Evolutionary conservation across 2,113 vertebrate species (phyloP).

Genomic region (Psophia crepitans): DNA sequence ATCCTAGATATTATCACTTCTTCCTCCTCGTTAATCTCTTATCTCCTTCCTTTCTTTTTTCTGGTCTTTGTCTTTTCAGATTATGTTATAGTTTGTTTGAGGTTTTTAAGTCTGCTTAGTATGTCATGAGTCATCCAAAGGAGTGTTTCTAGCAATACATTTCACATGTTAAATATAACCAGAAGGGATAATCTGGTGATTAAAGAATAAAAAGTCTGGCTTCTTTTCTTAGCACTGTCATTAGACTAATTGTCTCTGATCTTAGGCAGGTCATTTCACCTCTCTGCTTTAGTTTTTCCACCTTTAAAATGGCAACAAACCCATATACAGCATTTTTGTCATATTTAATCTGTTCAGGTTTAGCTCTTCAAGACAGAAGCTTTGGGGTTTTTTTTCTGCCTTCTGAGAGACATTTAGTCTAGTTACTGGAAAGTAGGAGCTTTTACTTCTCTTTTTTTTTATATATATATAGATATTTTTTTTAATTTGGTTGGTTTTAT

Average conservation of each 20-base stretch:
- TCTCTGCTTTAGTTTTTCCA: slow-evolving; percentile 30
- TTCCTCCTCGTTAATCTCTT: slow-evolving; percentile 50
- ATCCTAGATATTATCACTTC: slow-evolving; percentile 55
- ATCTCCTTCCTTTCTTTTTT: slow-evolving; percentile 65
- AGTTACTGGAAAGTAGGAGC: not conserved
- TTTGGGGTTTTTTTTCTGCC: not conserved
- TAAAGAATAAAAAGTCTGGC: slow-evolving; percentile 66
- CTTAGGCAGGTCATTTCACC: slow-evolving; percentile 54
- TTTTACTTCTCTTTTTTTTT: too few species aligned
- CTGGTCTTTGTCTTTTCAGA: slow-evolving; percentile 60
- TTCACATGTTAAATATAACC: slow-evolving; percentile 67
- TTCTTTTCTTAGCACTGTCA: slow-evolving; percentile 43
- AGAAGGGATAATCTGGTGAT: slow-evolving; percentile 62
- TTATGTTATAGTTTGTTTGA: slow-evolving; percentile 62
- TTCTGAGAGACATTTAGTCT: not conserved
- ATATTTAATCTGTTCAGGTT: slow-evolving; percentile 1
- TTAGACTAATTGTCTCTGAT: slow-evolving; percentile 62
- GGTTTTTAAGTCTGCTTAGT: slow-evolving; percentile 57
- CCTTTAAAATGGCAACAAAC: slow-evolving; percentile 33
- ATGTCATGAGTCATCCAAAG: slow-evolving; percentile 58
- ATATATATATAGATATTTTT: too few species aligned
- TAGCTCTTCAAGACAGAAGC: not conserved
- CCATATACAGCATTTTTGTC: not conserved
- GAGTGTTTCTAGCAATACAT: slow-evolving; percentile 64
- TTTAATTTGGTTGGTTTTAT: not conserved